Base-by-base conservation (phyloP, 2,797 vertebrate species). In the Oceanodroma leucorhoa region DNA sequence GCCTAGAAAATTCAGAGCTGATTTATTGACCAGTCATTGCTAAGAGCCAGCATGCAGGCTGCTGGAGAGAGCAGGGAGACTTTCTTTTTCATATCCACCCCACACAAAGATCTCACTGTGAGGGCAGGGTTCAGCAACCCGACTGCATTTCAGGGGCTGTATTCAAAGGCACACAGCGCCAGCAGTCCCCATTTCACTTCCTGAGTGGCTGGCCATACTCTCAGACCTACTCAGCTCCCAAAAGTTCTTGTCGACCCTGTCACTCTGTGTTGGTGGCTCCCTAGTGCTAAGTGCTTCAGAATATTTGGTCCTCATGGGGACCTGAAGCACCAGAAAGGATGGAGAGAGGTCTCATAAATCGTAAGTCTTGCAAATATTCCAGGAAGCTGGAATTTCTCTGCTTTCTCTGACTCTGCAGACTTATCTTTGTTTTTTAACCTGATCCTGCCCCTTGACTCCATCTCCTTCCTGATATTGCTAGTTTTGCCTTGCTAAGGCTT, bases 191-290 rank as follows among this genome's bases (percentile, higher is more conserved):
- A 0, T 7, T 9, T 15, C 46, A 14, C 40, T 27, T 62, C 60
- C 20, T 14, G 1, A 32, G 10, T 3, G 10, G 2, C 34, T 32
- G 51, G 17, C 18, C n/a, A 5, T 2, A 3, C 17, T 41, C 57
- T 53, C 50, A 77, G 30, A 46, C 21, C 45, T 34, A 11, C 27
- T 53, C 40, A 76, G 34, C 11, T 72, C 41, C 70, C 30, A 13
- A 5, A 17, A 8, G 22, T 40, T 54, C 72, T 45, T 51, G 4
- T 34, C 7, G 4, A 61, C 26, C 32, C 16, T 30, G 3, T 18
- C 51, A 13, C 19, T 26, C 45, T 3, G 4, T 41, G 61, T 6
- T 55, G 30, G 16, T 69, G 48, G 17, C 21, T 62, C 10, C 24
- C 3, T 17, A 29, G 32, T 15, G 18, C 14, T 29, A 51, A 55